Evolutionary conservation across 2,888 invertebrate genomes (phyloP).

Genomic region (Athetis lepigone): DNA sequence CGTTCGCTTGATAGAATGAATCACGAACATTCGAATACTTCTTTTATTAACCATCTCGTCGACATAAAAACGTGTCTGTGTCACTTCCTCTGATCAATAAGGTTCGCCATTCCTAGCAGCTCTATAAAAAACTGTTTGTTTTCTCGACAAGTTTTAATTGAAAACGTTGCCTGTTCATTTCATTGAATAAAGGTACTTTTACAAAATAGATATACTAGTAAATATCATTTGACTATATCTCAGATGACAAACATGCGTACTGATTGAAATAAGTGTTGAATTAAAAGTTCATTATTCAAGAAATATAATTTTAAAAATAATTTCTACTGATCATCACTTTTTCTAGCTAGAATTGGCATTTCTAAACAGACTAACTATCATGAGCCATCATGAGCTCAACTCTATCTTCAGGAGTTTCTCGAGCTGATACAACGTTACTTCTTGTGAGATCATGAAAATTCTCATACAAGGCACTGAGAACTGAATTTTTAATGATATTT

Average conservation of each 20-base stretch:
- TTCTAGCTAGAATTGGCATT: too few relatives aligned
- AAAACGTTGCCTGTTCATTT: slow-evolving; percentile 20
- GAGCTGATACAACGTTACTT: too few relatives aligned
- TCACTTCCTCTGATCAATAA: slow-evolving; percentile 49
- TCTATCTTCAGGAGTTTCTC: too few relatives aligned
- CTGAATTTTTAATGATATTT: too few relatives aligned
- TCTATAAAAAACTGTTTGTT: slow-evolving; percentile 27
- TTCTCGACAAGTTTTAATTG: slow-evolving; percentile 32
- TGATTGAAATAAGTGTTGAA: background rate
- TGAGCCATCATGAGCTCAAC: too few relatives aligned
- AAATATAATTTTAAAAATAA: too few relatives aligned
- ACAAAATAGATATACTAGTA: background rate
- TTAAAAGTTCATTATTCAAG: too few relatives aligned
- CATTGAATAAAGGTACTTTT: background rate
- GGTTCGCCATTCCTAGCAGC: slow-evolving; percentile 3
- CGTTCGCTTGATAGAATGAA: slow-evolving; percentile 35
- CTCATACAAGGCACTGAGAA: too few relatives aligned
- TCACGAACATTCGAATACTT: slow-evolving; percentile 46
- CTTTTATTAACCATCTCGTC: slow-evolving; percentile 37
- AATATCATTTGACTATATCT: background rate
- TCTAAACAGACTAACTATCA: too few relatives aligned
- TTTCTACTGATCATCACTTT: too few relatives aligned
- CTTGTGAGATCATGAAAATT: too few relatives aligned
- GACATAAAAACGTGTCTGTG: slow-evolving; percentile 44
- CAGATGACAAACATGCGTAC: background rate